phyloP scores from a whole-genome alignment of 1,140 invertebrate genomes.

The Macrobrachium nipponense region DNA sequence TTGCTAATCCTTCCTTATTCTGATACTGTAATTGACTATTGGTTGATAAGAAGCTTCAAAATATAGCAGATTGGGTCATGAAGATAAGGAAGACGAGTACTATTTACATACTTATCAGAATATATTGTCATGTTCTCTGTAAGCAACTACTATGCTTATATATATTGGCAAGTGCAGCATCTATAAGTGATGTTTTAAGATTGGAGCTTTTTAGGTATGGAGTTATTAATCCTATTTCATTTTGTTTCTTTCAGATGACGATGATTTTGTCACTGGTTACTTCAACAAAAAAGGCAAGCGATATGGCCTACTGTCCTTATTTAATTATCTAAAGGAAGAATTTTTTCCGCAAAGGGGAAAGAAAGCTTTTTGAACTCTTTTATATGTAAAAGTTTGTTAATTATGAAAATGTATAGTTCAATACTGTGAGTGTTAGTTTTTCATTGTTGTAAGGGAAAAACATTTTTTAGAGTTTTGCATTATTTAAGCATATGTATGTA shows the following conservation, averaged over 20 bases:
- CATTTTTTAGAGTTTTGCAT: not conserved
- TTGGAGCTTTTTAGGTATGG: not conserved
- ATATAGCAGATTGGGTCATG: too few relatives aligned
- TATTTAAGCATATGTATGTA: too few relatives aligned
- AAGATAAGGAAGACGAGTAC: not conserved
- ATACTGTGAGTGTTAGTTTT: constrained; percentile 13
- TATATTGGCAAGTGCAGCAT: too few relatives aligned
- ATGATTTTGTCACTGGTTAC: constrained; percentile 87
- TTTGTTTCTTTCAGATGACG: constrained; percentile 71
- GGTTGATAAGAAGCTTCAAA: too few relatives aligned
- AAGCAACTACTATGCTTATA: too few relatives aligned
- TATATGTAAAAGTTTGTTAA: too few relatives aligned
- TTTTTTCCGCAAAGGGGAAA: constrained; percentile 83
- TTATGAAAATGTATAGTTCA: not conserved
- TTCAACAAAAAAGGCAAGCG: constrained; percentile 83
- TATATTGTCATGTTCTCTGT: too few relatives aligned
- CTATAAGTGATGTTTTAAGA: not conserved
- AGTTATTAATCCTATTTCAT: not conserved
- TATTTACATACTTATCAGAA: too few relatives aligned
- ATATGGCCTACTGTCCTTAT: constrained; percentile 83
- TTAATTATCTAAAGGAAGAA: constrained; percentile 85
- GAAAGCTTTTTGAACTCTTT: constrained; percentile 77
- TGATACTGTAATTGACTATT: too few relatives aligned
- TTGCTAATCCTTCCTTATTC: too few relatives aligned
- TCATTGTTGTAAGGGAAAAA: not conserved